Evolutionary conservation across 2,113 vertebrate species (phyloP).

Genomic region (Vicugna pacos): DNA sequence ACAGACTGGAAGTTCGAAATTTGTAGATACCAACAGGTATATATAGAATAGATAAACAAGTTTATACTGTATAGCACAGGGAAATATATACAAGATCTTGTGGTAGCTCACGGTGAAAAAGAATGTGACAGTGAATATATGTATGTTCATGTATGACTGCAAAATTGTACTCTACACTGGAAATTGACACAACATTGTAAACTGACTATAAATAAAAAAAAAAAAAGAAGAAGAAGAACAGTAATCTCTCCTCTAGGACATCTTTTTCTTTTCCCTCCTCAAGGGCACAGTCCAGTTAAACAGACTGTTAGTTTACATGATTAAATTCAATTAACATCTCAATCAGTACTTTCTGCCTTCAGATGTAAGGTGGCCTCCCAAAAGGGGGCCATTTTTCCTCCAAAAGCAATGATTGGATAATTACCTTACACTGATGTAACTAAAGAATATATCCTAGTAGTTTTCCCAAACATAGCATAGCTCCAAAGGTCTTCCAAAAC

Average conservation of each 20-base stretch:
- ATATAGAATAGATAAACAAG: too few species aligned
- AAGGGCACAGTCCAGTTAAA: neutral
- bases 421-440: neutral
- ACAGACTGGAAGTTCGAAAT: too few species aligned
- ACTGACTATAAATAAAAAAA: too few species aligned
- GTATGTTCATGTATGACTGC: too few species aligned
- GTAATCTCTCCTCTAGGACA: neutral
- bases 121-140: too few species aligned
- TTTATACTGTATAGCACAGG: too few species aligned
- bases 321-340: neutral
- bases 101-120: too few species aligned
- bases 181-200: too few species aligned
- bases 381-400: neutral
- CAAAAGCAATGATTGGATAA: neutral
- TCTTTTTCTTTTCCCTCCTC: neutral
- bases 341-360: neutral
- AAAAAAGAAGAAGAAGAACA: neutral
- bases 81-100: too few species aligned
- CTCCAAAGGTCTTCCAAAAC: neutral
- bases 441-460: neutral
- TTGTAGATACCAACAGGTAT: too few species aligned
- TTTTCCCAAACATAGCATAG: neutral
- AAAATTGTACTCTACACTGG: too few species aligned
- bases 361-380: neutral
- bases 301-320: neutral